Evolutionary conservation across 2,888 invertebrate species (phyloP), one percentile per base, ranked within the genome.

Genomic region (Monopis laevigella): DNA sequence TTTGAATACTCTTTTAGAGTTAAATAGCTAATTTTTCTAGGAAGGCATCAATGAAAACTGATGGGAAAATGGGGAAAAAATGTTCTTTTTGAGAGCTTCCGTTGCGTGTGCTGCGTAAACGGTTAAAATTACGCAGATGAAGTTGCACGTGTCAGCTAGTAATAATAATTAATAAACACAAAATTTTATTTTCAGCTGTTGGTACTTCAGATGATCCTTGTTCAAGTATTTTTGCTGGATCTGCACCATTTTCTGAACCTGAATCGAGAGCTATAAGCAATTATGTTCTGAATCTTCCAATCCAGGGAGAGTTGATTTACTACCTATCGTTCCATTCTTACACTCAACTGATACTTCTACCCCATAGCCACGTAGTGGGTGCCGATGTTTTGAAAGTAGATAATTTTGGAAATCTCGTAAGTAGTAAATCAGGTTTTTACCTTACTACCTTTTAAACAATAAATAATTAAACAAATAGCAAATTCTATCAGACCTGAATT

Each of bases 261-360:
- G 86, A 87, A 53, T 61, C 83, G 0, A 54, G 48, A 40, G 68
- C 77, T 0, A 63, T 83, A 2, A 52, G 63, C 0, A 48, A 62
- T 14, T 83, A 77, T 47, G 65, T 80, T 1, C 34, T 42, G 1
- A 41, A 26, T 2, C 46, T 75, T 2, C 52, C 52, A 1, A 27
- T 47, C 0, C 46, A 52, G 42, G 65, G 68, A 4, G 47, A 55
- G 1, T 46, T 80, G 1, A 59, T 78, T 0, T 74, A 82, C 41
- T 86, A 84, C 50, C 54, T 85, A 2, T 74, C 82, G 1, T 70
- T 85, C 45, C 86, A 86, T 55, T 84, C 85, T 0, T 86, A 71
- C 52, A 74, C 83, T 1, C 86, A 86, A 46, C 55, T 80, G 18
- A 59, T 84, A 7, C 51, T 84, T 6, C 51, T 83, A n/a, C 82